phyloP scores from a whole-genome alignment of 2,113 vertebrate species.

The Aplodontia rufa region DNA sequence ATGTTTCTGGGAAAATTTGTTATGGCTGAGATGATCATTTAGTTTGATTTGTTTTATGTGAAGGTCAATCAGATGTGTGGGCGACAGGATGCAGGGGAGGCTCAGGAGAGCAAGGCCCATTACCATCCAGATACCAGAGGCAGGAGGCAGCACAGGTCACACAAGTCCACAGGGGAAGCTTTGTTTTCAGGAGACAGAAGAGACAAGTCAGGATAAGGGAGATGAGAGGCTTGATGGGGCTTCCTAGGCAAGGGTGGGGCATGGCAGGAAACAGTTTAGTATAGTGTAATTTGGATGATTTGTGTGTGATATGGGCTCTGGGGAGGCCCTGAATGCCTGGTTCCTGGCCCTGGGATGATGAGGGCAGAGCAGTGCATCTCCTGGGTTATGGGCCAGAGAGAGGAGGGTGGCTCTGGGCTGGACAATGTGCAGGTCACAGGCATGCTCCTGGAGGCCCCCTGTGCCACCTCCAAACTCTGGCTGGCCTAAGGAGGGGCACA shows the following conservation, averaged over 20 bases:
- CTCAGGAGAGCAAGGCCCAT: neutral
- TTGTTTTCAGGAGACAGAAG: neutral
- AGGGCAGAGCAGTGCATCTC: neutral
- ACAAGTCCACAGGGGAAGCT: no score
- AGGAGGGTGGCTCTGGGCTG: neutral
- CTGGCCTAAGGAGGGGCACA: no score
- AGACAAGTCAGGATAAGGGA: neutral
- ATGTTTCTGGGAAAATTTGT: no score
- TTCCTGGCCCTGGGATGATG: neutral
- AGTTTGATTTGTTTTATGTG: neutral
- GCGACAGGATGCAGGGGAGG: neutral
- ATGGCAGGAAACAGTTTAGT: no score
- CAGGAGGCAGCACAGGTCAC: neutral
- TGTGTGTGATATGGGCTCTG: no score
- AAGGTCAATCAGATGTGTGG: neutral
- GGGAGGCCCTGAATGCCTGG: no score
- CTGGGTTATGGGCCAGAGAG: neutral
- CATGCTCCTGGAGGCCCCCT: neutral
- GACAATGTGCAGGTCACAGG: neutral
- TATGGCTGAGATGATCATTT: neutral
- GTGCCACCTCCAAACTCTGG: neutral
- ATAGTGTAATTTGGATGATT: no score
- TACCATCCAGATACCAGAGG: neutral
- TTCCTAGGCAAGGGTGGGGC: no score
- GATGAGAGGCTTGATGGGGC: neutral